Evolutionary conservation across 1,140 invertebrate species (phyloP).

Genomic region (Aphelinus atriplicis): DNA sequence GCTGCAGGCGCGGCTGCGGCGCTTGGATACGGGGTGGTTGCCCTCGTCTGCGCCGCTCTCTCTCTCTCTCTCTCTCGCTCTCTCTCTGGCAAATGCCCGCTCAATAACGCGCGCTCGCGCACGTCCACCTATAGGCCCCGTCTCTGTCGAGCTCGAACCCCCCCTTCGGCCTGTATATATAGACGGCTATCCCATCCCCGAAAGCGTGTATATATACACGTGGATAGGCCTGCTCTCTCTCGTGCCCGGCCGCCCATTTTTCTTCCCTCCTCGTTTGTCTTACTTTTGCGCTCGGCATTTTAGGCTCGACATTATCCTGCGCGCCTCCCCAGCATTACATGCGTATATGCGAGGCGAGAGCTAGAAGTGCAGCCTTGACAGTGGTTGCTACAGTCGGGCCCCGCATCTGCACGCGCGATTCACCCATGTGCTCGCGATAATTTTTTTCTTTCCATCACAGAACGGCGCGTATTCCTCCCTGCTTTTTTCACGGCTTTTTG

Average conservation of each 20-base stretch:
- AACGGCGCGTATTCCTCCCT: too few species aligned
- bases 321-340: not conserved
- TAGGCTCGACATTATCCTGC: not conserved
- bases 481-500: too few species aligned
- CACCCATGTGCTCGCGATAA: too few species aligned
- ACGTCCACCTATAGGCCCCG: constrained; percentile 38
- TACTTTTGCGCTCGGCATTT: constrained; percentile 36
- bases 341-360: too few species aligned
- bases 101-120: constrained; percentile 63
- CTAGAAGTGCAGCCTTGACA: too few species aligned
- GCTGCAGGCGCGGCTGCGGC: constrained; percentile 48
- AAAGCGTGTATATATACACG: not conserved
- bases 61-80: too few species aligned
- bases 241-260: not conserved
- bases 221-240: not conserved
- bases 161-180: not conserved
- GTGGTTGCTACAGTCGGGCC: too few species aligned
- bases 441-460: too few species aligned
- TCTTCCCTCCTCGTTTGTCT: constrained; percentile 24
- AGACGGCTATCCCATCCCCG: too few species aligned
- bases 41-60: constrained; percentile 60
- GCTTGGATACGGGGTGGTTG: constrained; percentile 61
- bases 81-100: constrained; percentile 62
- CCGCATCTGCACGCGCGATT: too few species aligned
- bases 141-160: constrained; percentile 31